Evolutionary conservation across 2,888 invertebrate genomes (phyloP), one percentile per base, ranked within the genome.

Genomic region (Biston betularia): DNA sequence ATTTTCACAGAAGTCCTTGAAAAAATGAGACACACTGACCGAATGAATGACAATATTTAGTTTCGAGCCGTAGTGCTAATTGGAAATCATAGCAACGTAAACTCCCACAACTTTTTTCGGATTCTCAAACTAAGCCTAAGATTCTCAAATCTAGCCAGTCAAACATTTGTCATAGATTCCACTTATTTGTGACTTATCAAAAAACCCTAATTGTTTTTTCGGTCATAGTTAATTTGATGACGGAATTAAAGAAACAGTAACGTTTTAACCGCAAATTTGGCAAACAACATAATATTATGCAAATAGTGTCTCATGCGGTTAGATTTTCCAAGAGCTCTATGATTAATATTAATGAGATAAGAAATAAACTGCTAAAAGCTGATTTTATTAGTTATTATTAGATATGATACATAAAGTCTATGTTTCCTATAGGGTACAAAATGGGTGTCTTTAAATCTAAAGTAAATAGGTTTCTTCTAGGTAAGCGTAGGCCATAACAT

Each of bases 211-310:
- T 33, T 6, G 6, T 33, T n/a, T 15, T 11, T n/a, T 48, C 42
- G 24, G 24, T n/a, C 24, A 11, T 44, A 33, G 44, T 34, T 52
- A 42, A 65, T 6, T 24, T 14, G 9, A 38, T 60, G 60, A 61
- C 55, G 60, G 50, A 65, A 58, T 44, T 33, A 35, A 54, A 49
- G 55, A 50, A 61, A 56, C 45, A 65, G 40, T 56, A 61, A 33
- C 50, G 24, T 46, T 40, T 61, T 46, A n/a, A 50, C 68, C 68
- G 68, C 52, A 44, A 33, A 38, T 15, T 63, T 42, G 6, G 54
- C 44, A 55, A 63, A 44, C 24, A 24, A 24, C 24, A 2, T 38
- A 62, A 45, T 5, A 11, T 11, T 61, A 62, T 55, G 48, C 40
- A 56, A 42, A 50, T 40, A 1, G 15, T 50, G n/a, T 7, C 49